These are phyloP conservation scores for Drosophila ochracea DNA, from an alignment of 2,888 invertebrate genomes.

Conservation along the genomic window DNA sequence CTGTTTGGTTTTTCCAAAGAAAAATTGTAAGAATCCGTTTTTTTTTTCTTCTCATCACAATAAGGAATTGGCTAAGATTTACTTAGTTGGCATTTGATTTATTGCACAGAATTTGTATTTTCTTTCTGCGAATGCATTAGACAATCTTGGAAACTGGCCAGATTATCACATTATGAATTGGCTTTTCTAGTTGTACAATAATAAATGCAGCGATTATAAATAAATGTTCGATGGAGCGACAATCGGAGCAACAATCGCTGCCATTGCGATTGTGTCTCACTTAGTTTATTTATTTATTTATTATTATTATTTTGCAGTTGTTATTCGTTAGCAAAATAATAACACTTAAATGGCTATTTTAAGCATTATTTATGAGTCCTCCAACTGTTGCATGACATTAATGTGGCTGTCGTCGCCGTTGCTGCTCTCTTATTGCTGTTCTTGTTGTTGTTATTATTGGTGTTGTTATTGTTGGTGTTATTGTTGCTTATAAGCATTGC, in stretches of 20 bases:
- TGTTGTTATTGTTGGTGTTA: constrained; percentile 12
- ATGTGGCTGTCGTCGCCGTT: constrained; percentile 52
- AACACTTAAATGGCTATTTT: constrained; percentile 75
- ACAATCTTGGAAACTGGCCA: not conserved
- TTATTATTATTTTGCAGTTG: constrained; percentile 32
- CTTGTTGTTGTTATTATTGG: too few species aligned
- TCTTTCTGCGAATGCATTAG: not conserved
- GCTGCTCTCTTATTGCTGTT: constrained; percentile 20
- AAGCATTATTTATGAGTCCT: constrained; percentile 71
- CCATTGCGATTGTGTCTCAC: constrained; percentile 54
- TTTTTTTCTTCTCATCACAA: not conserved
- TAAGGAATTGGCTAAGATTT: not conserved
- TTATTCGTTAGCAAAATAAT: constrained; percentile 54
- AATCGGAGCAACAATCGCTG: constrained; percentile 19
- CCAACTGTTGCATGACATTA: constrained; percentile 64
- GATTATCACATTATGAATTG: constrained; percentile 11
- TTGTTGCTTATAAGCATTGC: constrained; percentile 35
- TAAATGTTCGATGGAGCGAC: constrained; percentile 36
- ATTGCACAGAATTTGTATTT: not conserved
- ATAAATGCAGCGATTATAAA: constrained; percentile 44
- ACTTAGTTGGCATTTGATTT: constrained; percentile 1
- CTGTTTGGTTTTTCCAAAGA: not conserved
- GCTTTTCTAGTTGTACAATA: constrained; percentile 19
- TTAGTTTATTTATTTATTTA: constrained; percentile 52
- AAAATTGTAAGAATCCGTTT: too few species aligned